Evolutionary conservation across 2,797 vertebrate species (phyloP).

Genomic region (Acomys russatus): DNA sequence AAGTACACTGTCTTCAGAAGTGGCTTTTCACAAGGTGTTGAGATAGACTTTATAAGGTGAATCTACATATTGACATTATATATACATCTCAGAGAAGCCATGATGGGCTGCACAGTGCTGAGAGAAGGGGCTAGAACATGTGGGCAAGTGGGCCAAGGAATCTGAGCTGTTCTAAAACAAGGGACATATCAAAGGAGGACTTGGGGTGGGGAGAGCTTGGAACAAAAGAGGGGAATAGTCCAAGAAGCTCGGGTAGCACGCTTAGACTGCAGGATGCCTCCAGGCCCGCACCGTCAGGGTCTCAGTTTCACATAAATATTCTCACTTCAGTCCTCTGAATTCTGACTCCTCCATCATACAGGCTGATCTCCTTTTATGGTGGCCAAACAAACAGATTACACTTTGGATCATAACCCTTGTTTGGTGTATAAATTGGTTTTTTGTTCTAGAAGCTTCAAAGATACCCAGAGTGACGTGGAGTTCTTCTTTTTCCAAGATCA

Average conservation of each 20-base stretch:
- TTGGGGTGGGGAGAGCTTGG: background rate
- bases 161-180: background rate
- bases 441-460: background rate
- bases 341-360: background rate
- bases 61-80: background rate
- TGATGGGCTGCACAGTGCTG: background rate
- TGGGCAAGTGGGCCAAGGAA: background rate
- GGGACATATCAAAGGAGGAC: background rate
- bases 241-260: background rate
- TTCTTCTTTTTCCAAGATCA: background rate
- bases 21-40: background rate
- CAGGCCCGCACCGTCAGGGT: background rate
- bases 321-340: background rate
- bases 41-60: background rate
- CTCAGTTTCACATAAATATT: background rate
- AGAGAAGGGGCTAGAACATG: background rate
- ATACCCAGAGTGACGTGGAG: background rate
- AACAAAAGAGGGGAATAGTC: background rate
- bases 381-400: background rate
- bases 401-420: background rate
- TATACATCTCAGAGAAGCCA: background rate
- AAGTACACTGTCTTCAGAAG: conserved; percentile 1
- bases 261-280: background rate
- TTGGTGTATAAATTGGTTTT: background rate
- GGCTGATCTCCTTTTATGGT: background rate